Evolutionary conservation across 2,113 vertebrate species (phyloP).

Genomic region (Antigone vipio): DNA sequence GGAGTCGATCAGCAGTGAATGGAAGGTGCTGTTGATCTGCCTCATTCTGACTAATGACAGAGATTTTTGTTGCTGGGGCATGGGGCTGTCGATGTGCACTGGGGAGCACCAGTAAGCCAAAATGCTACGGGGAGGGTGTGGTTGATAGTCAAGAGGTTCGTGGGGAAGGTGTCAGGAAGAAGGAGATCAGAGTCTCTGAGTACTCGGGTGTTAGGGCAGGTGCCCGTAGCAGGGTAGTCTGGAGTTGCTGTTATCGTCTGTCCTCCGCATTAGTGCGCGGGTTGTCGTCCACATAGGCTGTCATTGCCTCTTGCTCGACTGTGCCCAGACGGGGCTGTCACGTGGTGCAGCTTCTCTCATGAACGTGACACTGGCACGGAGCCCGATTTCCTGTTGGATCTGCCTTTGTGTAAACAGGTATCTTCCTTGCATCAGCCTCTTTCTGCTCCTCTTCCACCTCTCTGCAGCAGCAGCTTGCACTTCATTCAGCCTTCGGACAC

Average conservation of each 20-base stretch:
- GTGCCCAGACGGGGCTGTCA: background rate
- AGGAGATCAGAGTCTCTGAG: background rate
- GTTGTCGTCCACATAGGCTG: background rate
- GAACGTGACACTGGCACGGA: background rate
- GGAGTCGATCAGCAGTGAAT: background rate
- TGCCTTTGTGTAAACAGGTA: background rate
- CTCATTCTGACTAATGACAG: background rate
- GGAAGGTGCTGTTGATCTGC: background rate
- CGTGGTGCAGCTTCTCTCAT: background rate
- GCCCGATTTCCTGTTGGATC: background rate
- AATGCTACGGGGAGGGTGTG: background rate
- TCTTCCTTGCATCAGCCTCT: background rate
- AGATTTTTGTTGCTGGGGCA: background rate
- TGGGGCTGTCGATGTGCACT: background rate
- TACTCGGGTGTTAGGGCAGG: background rate
- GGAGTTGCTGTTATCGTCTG: background rate
- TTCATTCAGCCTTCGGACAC: background rate
- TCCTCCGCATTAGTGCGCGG: too few relatives aligned
- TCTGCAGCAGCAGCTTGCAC: background rate
- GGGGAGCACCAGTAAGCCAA: background rate
- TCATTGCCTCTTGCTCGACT: background rate
- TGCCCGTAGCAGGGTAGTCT: background rate
- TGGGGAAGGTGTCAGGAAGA: background rate
- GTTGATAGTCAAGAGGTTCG: too few relatives aligned
- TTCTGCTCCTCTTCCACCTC: background rate